These are phyloP conservation scores for Cynodonichthys magdalenae DNA, from an alignment of 2,797 vertebrate genomes.

Conservation along the genomic window DNA sequence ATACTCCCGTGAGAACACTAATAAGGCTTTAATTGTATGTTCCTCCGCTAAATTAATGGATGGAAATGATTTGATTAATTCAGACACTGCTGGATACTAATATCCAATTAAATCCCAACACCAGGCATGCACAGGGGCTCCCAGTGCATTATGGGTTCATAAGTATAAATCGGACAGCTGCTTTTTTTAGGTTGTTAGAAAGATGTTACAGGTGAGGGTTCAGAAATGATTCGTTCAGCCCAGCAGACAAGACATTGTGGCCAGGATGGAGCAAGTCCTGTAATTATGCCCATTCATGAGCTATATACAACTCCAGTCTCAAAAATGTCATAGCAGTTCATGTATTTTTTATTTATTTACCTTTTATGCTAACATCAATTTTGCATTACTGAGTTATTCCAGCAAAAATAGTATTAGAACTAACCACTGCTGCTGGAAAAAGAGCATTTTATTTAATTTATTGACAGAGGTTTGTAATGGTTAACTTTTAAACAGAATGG, in stretches of 20 bases:
- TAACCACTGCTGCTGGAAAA: too few species aligned
- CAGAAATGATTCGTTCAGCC: conserved; percentile 37
- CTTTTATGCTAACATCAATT: too few species aligned
- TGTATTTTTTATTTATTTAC: too few species aligned
- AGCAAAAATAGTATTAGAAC: too few species aligned
- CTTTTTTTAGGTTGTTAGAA: conserved; percentile 54
- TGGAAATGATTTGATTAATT: conserved; percentile 86
- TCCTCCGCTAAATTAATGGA: conserved; percentile 88
- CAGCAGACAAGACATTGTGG: conserved; percentile 11
- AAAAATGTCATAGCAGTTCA: too few species aligned
- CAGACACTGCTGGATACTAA: conserved; percentile 85
- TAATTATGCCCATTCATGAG: conserved; percentile 40
- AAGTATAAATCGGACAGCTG: conserved; percentile 57
- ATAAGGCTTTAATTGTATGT: conserved; percentile 88
- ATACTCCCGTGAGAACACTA: conserved; percentile 82
- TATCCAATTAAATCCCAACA: conserved; percentile 83
- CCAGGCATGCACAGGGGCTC: conserved; percentile 71
- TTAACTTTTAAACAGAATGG: too few species aligned
- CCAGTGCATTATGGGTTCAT: conserved; percentile 70
- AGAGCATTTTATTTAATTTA: too few species aligned
- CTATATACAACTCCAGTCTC: too few species aligned
- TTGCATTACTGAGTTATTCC: too few species aligned
- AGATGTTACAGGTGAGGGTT: conserved; percentile 50
- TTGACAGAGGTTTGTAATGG: too few species aligned
- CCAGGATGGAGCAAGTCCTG: conserved; percentile 26